Evolutionary conservation across 2,113 vertebrate species (phyloP), one percentile per base, ranked within the genome.

Genomic region (Aegithalos caudatus): DNA sequence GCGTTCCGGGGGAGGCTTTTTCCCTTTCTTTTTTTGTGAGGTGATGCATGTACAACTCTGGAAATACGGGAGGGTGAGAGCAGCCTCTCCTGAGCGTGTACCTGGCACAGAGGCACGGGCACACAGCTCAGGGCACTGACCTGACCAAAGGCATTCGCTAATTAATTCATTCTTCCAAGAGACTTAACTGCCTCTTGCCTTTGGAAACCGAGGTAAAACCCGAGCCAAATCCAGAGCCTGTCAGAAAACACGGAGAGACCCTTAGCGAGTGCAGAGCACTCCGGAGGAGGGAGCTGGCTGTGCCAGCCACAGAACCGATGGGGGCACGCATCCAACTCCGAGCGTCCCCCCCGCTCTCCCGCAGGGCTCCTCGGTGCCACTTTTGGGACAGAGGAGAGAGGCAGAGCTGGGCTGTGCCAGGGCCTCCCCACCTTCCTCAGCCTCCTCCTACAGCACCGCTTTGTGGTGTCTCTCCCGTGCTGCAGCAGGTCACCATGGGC

Each of bases 151-250:
- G 95, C 86, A 97, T 94, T 73, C 9, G 74, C 95, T 96, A 90
- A 96, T 96, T 96, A 94, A 95, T 97, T 95, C 92, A 87, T 90
- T 96, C 94, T 95, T 97, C 85, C 91, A 90, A 79, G 69, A 91
- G 86, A 86, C 92, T 96, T 93, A 94, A 95, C 90, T 93, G 90
- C 92, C 94, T 95, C 95, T 96, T 95, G 92, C 93, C 53, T 53
- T 93, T 38, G 37, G 90, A 96, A 96, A 94, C 94, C 90, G 4
- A 95, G 85, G 88, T 44, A 37, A 93, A 90, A 81, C 37, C 40
- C 0, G 18, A 96, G 94, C 92, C 93, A 96, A 96, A 90, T 88
- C 71, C 92, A 77, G 56, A 90, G 81, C 28, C 93, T 48, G 82
- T 78, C 11, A 61, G 94, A 78, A 96, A 95, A 87, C 84, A 82